Conservation (phyloP, 2,888 invertebrate genomes). For the Zygogramma bicolorata region DNA sequence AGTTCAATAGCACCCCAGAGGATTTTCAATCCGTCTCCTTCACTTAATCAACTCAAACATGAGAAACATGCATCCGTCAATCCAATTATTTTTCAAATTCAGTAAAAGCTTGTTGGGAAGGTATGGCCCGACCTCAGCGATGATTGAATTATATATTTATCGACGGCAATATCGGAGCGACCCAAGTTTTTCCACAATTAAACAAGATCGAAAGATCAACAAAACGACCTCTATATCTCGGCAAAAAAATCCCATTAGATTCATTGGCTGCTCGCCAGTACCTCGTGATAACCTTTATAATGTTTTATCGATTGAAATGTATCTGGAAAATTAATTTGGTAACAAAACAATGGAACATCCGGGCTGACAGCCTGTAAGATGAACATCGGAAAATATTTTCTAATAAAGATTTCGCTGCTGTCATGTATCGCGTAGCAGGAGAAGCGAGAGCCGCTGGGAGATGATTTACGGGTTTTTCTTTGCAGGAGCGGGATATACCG, state of each 20-base stretch:
- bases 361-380: background rate
- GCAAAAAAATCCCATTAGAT: background rate
- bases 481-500: conserved; percentile 1
- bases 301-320: conserved; percentile 9
- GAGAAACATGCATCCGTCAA: background rate
- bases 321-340: conserved; percentile 9
- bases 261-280: conserved; percentile 10
- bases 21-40: too few species aligned
- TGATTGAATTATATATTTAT: background rate
- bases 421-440: conserved; percentile 4
- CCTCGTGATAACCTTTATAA: background rate
- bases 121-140: background rate
- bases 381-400: conserved; percentile 4
- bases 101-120: background rate
- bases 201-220: conserved; percentile 7
- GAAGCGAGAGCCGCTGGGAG: background rate
- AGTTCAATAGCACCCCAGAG: too few species aligned
- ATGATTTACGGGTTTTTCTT: conserved; percentile 5
- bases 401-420: conserved; percentile 9
- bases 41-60: background rate
- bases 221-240: background rate
- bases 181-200: conserved; percentile 1
- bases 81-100: conserved; percentile 1
- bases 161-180: background rate
- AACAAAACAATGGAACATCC: conserved; percentile 9